phyloP scores from a whole-genome alignment of 1,140 invertebrate genomes.

The Thrips palmi region DNA sequence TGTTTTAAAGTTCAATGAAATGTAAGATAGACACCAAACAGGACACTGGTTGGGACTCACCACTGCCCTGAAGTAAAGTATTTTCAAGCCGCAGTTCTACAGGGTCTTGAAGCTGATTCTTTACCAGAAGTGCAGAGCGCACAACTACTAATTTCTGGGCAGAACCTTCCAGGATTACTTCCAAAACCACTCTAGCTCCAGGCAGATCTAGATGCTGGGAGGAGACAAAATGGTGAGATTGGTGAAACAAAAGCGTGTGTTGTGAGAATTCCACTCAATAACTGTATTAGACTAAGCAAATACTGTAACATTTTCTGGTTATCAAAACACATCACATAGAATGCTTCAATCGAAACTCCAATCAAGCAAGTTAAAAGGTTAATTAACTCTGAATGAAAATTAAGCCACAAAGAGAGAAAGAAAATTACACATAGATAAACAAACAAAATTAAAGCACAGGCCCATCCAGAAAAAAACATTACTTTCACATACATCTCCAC shows the following conservation, averaged over 20 bases:
- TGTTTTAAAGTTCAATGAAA: slow-evolving; percentile 7
- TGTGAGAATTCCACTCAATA: background rate
- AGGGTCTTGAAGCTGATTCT: slow-evolving; percentile 52
- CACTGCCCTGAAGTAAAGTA: slow-evolving; percentile 22
- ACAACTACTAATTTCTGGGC: slow-evolving; percentile 92
- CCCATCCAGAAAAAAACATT: background rate
- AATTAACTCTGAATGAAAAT: no score
- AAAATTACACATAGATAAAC: no score
- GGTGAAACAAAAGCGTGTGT: slow-evolving; percentile 1
- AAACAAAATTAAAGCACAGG: background rate
- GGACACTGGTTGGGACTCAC: slow-evolving; percentile 19
- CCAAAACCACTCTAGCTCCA: slow-evolving; percentile 62
- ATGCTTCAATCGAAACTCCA: background rate
- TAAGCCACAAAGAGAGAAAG: no score
- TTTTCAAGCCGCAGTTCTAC: slow-evolving; percentile 53
- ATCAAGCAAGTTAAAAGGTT: background rate
- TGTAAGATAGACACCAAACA: background rate
- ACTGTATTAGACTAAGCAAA: background rate
- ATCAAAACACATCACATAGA: slow-evolving; percentile 2
- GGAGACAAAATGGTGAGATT: no score
- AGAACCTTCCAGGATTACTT: slow-evolving; percentile 77
- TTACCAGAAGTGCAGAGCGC: slow-evolving; percentile 65
- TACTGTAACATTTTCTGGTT: background rate
- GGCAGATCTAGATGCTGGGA: slow-evolving; percentile 21
- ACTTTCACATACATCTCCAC: no score